Percentiles rank a stretch among this genome's conserved stretches.
Evolutionary conservation across 2,888 invertebrate species (phyloP).

Genomic region (Anarsia innoxiella): DNA sequence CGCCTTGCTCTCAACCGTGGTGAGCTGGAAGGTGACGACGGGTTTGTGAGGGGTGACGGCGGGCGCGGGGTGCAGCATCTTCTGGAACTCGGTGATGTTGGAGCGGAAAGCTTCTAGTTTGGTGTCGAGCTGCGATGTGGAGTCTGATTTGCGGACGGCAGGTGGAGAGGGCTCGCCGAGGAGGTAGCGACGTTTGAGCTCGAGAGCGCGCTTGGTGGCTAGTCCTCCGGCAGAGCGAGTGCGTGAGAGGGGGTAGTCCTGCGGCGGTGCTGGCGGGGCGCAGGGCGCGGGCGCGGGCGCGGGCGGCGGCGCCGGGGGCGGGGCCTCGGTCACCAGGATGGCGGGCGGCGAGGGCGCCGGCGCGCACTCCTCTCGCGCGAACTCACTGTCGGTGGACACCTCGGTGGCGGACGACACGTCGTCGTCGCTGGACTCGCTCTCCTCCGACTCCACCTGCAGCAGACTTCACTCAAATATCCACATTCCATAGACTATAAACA

Average conservation of each 20-base stretch:
- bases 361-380: slow-evolving; percentile 85
- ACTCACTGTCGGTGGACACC: slow-evolving; percentile 94
- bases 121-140: slow-evolving; percentile 88
- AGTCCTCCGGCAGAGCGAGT: slow-evolving; percentile 91
- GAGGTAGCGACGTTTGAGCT: slow-evolving; percentile 89
- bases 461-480: slow-evolving; percentile 10
- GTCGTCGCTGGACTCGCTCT: slow-evolving; percentile 80
- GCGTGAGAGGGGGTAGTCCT: slow-evolving; percentile 86
- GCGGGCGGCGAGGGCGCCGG: slow-evolving; percentile 84
- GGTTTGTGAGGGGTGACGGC: slow-evolving; percentile 47
- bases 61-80: slow-evolving; percentile 85
- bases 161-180: slow-evolving; percentile 82
- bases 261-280: slow-evolving; percentile 66
- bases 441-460: slow-evolving; percentile 64
- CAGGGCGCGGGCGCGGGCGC: too few species aligned
- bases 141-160: slow-evolving; percentile 86
- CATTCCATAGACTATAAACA: too few species aligned
- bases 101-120: slow-evolving; percentile 89
- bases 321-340: slow-evolving; percentile 84
- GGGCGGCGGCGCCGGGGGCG: slow-evolving; percentile 82
- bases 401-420: slow-evolving; percentile 91
- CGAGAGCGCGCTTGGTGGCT: slow-evolving; percentile 89
- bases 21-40: slow-evolving; percentile 38
- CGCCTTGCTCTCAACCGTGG: slow-evolving; percentile 56
- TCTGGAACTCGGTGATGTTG: slow-evolving; percentile 91